These are phyloP conservation scores for Sympetrum striolatum DNA, from an alignment of 2,888 invertebrate species.

Conservation along the genomic window DNA sequence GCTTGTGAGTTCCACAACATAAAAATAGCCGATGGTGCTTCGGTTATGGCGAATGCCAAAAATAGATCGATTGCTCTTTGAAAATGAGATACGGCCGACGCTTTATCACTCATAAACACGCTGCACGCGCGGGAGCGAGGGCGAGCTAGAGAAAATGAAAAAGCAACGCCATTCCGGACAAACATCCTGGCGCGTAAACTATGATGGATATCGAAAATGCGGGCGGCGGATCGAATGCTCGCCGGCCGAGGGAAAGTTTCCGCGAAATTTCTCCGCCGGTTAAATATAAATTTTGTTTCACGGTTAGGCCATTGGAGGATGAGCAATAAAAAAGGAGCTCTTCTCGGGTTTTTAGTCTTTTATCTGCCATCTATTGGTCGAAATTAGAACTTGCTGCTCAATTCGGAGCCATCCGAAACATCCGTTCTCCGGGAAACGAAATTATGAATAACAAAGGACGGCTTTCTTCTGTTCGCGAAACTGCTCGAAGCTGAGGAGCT, in stretches of 20 bases:
- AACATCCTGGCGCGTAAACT: background rate
- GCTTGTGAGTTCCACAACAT: background rate
- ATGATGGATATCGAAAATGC: no score
- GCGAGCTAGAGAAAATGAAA: background rate
- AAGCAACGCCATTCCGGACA: background rate
- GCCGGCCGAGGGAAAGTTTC: background rate
- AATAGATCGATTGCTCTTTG: constrained; percentile 12
- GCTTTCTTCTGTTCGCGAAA: no score
- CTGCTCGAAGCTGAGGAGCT: no score
- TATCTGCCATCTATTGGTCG: background rate
- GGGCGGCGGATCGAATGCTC: no score
- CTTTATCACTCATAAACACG: constrained; percentile 9
- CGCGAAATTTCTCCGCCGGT: background rate
- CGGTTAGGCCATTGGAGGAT: background rate
- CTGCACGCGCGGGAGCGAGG: background rate
- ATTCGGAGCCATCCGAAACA: background rate
- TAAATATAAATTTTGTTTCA: background rate
- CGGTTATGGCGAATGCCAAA: constrained; percentile 7
- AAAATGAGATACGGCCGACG: constrained; percentile 29
- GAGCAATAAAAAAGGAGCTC: background rate
- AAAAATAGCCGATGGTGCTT: background rate
- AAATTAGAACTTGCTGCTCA: background rate
- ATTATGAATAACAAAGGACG: no score
- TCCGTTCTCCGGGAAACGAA: no score
- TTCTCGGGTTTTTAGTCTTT: background rate